Evolutionary conservation across 2,113 vertebrate species (phyloP).

Genomic region (Daboia siamensis): DNA sequence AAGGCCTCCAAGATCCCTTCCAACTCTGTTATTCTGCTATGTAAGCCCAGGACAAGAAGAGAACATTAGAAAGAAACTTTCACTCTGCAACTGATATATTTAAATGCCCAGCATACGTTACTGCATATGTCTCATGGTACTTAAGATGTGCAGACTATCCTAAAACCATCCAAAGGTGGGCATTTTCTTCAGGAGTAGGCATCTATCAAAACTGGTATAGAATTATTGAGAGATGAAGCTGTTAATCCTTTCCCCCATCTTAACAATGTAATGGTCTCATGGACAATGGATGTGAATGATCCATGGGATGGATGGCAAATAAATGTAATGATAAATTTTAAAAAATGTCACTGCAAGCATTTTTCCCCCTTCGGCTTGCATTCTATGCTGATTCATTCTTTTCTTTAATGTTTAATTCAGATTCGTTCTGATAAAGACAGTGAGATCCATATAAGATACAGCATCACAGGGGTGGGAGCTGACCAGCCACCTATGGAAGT

Average conservation of each 20-base stretch:
- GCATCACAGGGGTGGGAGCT: slow-evolving; percentile 89
- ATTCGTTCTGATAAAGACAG: slow-evolving; percentile 96
- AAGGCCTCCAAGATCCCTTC: not conserved
- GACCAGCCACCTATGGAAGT: slow-evolving; percentile 96
- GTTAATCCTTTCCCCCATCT: not conserved
- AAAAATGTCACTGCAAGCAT: not conserved
- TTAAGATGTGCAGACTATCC: not conserved
- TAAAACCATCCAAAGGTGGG: not conserved
- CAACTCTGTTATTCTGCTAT: not conserved
- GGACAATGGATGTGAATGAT: not conserved
- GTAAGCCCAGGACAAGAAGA: not conserved
- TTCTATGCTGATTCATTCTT: slow-evolving; percentile 12
- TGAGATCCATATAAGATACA: slow-evolving; percentile 92
- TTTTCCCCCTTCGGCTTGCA: not conserved
- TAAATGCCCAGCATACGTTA: not conserved
- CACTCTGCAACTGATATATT: not conserved
- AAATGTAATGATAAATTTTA: not conserved
- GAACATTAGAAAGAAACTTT: not conserved
- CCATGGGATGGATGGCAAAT: not conserved
- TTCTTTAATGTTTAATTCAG: slow-evolving; percentile 65
- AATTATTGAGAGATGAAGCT: slow-evolving; percentile 24
- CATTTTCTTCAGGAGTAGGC: not conserved
- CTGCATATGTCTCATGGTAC: too few species aligned
- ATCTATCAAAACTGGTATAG: slow-evolving; percentile 31
- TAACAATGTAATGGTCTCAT: not conserved